These are phyloP conservation scores for Oscheius sp. DNA, from an alignment of 1,140 invertebrate species.

Conservation along the genomic window DNA sequence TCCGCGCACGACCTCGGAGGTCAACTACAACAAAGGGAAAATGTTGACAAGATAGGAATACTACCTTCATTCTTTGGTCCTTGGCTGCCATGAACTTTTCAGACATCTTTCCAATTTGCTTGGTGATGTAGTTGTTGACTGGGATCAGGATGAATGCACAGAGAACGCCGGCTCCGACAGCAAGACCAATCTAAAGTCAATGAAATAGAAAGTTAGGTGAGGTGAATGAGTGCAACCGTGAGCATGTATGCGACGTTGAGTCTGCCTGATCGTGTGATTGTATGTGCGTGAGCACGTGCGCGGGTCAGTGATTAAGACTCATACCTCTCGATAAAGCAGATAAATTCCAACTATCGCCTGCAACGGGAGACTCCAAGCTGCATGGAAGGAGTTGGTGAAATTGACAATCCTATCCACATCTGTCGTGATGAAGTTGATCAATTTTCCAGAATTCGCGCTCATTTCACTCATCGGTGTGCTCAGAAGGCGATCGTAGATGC, in stretches of 20 bases:
- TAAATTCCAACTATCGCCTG: slow-evolving; percentile 67
- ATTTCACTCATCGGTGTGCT: slow-evolving; percentile 60
- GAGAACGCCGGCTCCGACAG: slow-evolving; percentile 82
- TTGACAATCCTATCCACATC: slow-evolving; percentile 91
- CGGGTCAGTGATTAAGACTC: no score
- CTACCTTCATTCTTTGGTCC: slow-evolving; percentile 78
- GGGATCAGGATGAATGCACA: slow-evolving; percentile 87
- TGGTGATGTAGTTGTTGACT: slow-evolving; percentile 84
- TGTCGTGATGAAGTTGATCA: slow-evolving; percentile 94
- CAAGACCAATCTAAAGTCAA: slow-evolving; percentile 76
- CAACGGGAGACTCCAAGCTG: slow-evolving; percentile 91
- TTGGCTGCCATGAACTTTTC: slow-evolving; percentile 85
- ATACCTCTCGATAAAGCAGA: slow-evolving; percentile 66
- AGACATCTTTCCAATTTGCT: slow-evolving; percentile 82
- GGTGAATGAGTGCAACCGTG: no score
- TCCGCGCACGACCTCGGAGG: slow-evolving; percentile 81
- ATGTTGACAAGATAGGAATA: slow-evolving; percentile 14
- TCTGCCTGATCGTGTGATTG: no score
- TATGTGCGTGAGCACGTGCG: slow-evolving; percentile 30
- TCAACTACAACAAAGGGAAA: slow-evolving; percentile 65
- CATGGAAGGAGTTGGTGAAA: slow-evolving; percentile 90
- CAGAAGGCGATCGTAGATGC: slow-evolving; percentile 79
- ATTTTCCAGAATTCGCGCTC: slow-evolving; percentile 47
- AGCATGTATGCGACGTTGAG: no score
- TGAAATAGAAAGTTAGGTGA: slow-evolving; percentile 20